Evolutionary conservation across 2,888 invertebrate species (phyloP).

Genomic region (Xestia ashworthii): DNA sequence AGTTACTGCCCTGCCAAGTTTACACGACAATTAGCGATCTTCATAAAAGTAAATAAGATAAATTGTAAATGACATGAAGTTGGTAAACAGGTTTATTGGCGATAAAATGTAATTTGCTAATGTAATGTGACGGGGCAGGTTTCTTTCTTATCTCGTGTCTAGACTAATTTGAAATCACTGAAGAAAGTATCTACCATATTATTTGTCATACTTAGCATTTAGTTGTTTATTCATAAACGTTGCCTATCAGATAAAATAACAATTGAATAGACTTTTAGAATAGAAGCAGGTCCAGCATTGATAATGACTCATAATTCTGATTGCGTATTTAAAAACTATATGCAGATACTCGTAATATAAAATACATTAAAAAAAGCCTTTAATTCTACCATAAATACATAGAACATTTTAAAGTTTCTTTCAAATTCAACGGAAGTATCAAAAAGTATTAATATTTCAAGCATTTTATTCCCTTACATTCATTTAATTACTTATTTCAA

Average conservation of each 20-base stretch:
- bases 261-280: background rate
- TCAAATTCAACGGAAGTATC: background rate
- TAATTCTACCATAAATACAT: no score
- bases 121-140: constrained; percentile 23
- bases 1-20: constrained; percentile 49
- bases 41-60: constrained; percentile 65
- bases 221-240: background rate
- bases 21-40: constrained; percentile 64
- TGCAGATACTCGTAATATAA: background rate
- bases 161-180: background rate
- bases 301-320: background rate
- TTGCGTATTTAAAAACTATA: no score
- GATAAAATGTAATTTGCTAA: constrained; percentile 54
- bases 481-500: no score
- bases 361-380: background rate
- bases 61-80: constrained; percentile 61
- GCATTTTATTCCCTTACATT: background rate
- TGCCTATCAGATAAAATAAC: background rate
- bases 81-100: constrained; percentile 65
- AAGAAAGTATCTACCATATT: background rate
- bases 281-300: background rate
- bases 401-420: no score
- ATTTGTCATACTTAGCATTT: background rate
- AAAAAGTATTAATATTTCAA: background rate
- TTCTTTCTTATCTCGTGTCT: background rate